Evolutionary conservation across 2,113 vertebrate genomes (phyloP).

Genomic region (Eidolon helvum): DNA sequence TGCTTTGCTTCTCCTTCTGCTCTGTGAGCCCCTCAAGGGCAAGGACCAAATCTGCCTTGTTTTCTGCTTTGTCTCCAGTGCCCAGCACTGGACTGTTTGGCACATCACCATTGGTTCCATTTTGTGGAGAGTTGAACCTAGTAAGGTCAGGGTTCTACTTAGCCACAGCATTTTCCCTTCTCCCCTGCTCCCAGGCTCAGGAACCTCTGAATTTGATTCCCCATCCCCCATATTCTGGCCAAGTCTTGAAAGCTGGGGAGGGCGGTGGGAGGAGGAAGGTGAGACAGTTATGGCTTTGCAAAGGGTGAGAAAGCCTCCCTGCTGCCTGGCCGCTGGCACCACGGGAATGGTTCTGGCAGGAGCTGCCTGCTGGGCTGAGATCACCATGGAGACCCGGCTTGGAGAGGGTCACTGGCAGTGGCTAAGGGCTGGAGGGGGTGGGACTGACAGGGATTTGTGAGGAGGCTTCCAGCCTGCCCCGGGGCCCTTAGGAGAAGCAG

Average conservation of each 20-base stretch:
- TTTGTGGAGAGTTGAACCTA: neutral
- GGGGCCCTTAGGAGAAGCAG: neutral
- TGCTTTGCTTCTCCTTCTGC: neutral
- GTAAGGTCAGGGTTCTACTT: neutral
- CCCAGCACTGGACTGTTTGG: neutral
- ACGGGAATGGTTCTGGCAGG: slow-evolving; percentile 71
- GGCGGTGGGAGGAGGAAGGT: slow-evolving; percentile 66
- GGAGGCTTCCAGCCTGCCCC: slow-evolving; percentile 60
- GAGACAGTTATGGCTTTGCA: slow-evolving; percentile 61
- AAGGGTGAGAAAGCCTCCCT: slow-evolving; percentile 72
- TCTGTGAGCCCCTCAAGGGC: neutral
- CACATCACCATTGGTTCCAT: neutral
- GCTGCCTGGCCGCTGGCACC: slow-evolving; percentile 70
- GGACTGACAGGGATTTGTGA: slow-evolving; percentile 60
- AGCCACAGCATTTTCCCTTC: neutral
- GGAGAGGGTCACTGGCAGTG: slow-evolving; percentile 78
- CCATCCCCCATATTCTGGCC: slow-evolving; percentile 62
- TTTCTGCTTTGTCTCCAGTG: slow-evolving; percentile 2
- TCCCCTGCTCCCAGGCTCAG: neutral
- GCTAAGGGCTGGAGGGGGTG: slow-evolving; percentile 64
- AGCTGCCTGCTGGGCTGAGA: slow-evolving; percentile 78
- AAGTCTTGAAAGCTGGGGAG: slow-evolving; percentile 57
- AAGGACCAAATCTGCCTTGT: neutral
- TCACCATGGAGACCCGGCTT: slow-evolving; percentile 81
- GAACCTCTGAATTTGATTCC: slow-evolving; percentile 40